A percentile compares a stretch with the other conserved stretches of the same genome.
phyloP scores from a whole-genome alignment of 53 echinoderm and acorn worm genomes.

The Temnopleurus reevesii region DNA sequence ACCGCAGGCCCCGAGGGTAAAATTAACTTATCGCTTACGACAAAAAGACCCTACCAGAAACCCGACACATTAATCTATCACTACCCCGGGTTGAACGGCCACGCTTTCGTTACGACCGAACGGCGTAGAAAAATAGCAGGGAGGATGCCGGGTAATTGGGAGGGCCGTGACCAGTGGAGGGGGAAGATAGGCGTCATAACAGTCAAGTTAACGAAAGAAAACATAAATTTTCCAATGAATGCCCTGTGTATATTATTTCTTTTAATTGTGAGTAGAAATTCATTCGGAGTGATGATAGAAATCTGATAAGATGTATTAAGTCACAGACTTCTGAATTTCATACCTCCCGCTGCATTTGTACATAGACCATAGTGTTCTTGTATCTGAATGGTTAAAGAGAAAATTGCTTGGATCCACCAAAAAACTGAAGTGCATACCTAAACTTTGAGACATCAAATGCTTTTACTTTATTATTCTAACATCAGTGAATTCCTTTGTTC shows the following conservation, averaged over 20 bases:
- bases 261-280: slow-evolving; percentile 1
- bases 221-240: background rate
- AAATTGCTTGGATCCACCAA: too few relatives aligned
- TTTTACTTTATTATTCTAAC: too few relatives aligned
- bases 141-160: slow-evolving; percentile 51
- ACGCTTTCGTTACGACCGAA: slow-evolving; percentile 36
- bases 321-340: too few relatives aligned
- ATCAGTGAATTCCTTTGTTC: too few relatives aligned
- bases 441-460: too few relatives aligned
- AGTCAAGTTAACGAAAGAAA: slow-evolving; percentile 45
- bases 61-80: slow-evolving; percentile 42
- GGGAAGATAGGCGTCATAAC: slow-evolving; percentile 41
- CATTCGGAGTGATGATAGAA: slow-evolving; percentile 9
- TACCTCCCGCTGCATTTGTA: too few relatives aligned
- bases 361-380: too few relatives aligned
- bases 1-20: slow-evolving; percentile 37
- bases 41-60: slow-evolving; percentile 4
- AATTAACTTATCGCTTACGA: slow-evolving; percentile 38
- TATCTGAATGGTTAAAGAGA: too few relatives aligned
- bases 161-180: slow-evolving; percentile 6
- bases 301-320: too few relatives aligned
- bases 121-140: slow-evolving; percentile 35
- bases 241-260: slow-evolving; percentile 39
- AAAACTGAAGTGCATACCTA: too few relatives aligned
- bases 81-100: slow-evolving; percentile 40